A percentile compares a stretch with the other conserved stretches of the same genome.
Conservation (phyloP, 2,888 invertebrate species). For the Sphinx pinastri region DNA sequence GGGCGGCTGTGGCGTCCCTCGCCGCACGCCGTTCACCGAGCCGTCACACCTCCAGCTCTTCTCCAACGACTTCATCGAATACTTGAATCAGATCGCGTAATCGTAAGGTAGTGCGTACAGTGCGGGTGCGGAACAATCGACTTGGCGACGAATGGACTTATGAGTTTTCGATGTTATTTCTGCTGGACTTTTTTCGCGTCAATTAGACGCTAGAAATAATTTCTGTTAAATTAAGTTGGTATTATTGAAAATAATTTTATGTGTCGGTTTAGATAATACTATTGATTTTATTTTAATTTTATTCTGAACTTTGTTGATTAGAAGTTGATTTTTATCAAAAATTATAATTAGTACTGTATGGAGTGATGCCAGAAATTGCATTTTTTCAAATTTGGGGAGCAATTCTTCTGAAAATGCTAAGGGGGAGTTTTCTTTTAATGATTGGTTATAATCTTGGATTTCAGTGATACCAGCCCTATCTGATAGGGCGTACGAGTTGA, state of each 20-base stretch:
- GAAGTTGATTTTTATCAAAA: constrained; percentile 77
- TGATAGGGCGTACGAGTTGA: constrained; percentile 73
- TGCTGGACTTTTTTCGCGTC: constrained; percentile 56
- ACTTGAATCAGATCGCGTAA: constrained; percentile 85
- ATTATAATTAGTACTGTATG: constrained; percentile 65
- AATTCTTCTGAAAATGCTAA: constrained; percentile 68
- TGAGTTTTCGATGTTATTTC: constrained; percentile 46
- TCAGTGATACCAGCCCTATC: constrained; percentile 79
- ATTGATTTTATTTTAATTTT: constrained; percentile 83
- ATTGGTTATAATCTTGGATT: constrained; percentile 72
- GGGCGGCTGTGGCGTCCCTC: constrained; percentile 60
- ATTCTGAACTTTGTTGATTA: constrained; percentile 81
- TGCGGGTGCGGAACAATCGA: constrained; percentile 46
- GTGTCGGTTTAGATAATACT: constrained; percentile 79
- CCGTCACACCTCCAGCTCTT: constrained; percentile 83
- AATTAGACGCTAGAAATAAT: constrained; percentile 68
- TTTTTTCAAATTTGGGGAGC: constrained; percentile 67
- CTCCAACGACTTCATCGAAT: constrained; percentile 85
- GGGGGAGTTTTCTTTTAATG: constrained; percentile 68
- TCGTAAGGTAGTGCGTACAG: constrained; percentile 37
- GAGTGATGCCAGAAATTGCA: constrained; percentile 78
- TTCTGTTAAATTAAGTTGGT: constrained; percentile 83
- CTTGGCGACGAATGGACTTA: constrained; percentile 56
- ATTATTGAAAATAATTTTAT: constrained; percentile 83
- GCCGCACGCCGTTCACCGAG: constrained; percentile 53